Evolutionary conservation across 2,888 invertebrate species (phyloP), one percentile per base, ranked within the genome.

Genomic region (Coenonympha arcania): DNA sequence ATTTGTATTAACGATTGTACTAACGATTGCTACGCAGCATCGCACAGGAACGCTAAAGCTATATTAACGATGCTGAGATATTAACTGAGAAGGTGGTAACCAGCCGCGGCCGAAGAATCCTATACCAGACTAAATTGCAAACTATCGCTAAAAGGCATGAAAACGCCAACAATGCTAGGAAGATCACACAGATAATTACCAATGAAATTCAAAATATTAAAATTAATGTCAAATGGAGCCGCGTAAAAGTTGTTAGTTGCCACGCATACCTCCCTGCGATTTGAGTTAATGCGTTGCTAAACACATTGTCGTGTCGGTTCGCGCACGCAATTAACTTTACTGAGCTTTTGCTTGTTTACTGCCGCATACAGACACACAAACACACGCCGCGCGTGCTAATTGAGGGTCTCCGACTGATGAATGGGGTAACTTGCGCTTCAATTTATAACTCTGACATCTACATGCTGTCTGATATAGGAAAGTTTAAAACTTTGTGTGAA

Each of bases 221-320:
- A 6, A 31, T 8, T 13, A n/a, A n/a, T n/a, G 1, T 15, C 8
- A 28, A 50, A 52, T 30, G 44, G 15, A 20, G 13, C 18, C 24
- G 15, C 8, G 22, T 24, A 11, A 6, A 47, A 50, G 57, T 56
- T 3, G 16, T 19, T 2, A 34, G 4, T n/a, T 15, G 3, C 22
- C 20, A 8, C 45, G 53, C 52, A 41, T n/a, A 50, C 26, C 55
- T 58, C 49, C 48, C 56, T 53, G 64, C 62, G 64, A 68, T 69
- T 67, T 65, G 59, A 64, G 58, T 62, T 73, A 75, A 78, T 75
- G 71, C 58, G 53, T 54, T 63, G 61, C 72, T 79, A 72, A 78
- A 76, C 71, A 74, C 79, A 75, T 63, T 66, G 66, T 67, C 73
- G 69, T 75, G 79, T 79, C 59, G 61, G 63, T 52, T 53, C 43